Conservation (phyloP, 1,140 invertebrate genomes). For the Drosophila kanapiae region DNA sequence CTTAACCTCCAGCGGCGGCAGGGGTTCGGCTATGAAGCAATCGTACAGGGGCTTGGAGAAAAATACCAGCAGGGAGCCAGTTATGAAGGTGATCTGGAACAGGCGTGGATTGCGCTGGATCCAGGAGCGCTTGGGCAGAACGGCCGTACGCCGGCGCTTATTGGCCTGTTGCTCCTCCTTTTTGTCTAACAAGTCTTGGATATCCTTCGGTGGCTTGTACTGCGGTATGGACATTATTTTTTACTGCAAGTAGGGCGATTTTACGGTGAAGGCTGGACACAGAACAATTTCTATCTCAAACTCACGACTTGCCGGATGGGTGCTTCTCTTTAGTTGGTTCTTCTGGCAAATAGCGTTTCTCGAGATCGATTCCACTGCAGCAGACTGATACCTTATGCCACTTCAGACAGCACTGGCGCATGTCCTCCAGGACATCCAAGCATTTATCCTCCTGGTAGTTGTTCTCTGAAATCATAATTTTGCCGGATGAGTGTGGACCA, state of each 20-base stretch:
- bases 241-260: not conserved
- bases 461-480: conserved; percentile 86
- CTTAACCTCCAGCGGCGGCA: conserved; percentile 51
- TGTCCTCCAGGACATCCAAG: conserved; percentile 87
- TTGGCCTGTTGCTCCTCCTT: conserved; percentile 63
- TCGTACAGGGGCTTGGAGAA: conserved; percentile 91
- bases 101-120: conserved; percentile 86
- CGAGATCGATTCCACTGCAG: conserved; percentile 89
- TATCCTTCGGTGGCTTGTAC: conserved; percentile 74
- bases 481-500: conserved; percentile 43
- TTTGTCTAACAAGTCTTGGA: conserved; percentile 66
- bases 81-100: conserved; percentile 86
- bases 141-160: conserved; percentile 71
- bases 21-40: conserved; percentile 86
- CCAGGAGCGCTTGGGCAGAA: conserved; percentile 80
- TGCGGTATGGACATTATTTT: conserved; percentile 77
- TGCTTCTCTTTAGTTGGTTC: conserved; percentile 2
- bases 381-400: conserved; percentile 87
- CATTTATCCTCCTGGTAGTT: conserved; percentile 89
- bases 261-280: not conserved
- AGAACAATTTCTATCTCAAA: not conserved
- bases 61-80: conserved; percentile 86
- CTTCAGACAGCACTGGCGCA: conserved; percentile 89
- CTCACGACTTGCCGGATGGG: conserved; percentile 45
- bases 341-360: conserved; percentile 84